These are phyloP conservation scores for Hemibagrus wyckioides DNA, from an alignment of 2,113 vertebrate species.

Conservation along the genomic window DNA sequence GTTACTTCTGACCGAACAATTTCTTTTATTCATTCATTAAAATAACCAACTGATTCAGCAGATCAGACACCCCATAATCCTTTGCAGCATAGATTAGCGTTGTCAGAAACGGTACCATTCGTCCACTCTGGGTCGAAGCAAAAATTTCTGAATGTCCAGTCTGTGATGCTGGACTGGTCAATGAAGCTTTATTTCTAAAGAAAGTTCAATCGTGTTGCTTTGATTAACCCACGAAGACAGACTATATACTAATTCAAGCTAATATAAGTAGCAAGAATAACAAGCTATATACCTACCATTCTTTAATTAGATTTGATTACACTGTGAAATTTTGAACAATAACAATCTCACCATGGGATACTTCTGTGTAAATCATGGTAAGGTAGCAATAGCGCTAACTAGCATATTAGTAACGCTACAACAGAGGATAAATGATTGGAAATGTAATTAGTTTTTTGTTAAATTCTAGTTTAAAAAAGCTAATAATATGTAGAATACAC, in stretches of 20 bases:
- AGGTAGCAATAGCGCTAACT: neutral
- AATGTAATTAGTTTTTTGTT: neutral
- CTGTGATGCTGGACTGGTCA: no score
- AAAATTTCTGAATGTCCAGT: no score
- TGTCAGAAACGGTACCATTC: no score
- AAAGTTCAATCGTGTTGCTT: neutral
- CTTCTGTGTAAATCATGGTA: neutral
- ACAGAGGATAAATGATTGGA: neutral
- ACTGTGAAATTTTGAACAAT: neutral
- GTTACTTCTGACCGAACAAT: no score
- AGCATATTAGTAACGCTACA: neutral
- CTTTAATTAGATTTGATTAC: neutral
- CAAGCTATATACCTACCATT: no score
- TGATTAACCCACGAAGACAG: neutral
- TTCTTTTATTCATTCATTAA: no score
- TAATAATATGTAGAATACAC: neutral
- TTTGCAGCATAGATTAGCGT: no score
- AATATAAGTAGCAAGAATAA: no score
- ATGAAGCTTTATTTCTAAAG: no score
- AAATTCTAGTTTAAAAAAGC: neutral
- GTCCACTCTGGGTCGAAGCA: no score
- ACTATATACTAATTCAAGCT: neutral
- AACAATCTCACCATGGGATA: neutral
- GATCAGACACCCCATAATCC: no score
- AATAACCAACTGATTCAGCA: no score